These are phyloP conservation scores for Melanotaenia pygmaea DNA, from an alignment of 2,797 vertebrate species.

Conservation along the genomic window DNA sequence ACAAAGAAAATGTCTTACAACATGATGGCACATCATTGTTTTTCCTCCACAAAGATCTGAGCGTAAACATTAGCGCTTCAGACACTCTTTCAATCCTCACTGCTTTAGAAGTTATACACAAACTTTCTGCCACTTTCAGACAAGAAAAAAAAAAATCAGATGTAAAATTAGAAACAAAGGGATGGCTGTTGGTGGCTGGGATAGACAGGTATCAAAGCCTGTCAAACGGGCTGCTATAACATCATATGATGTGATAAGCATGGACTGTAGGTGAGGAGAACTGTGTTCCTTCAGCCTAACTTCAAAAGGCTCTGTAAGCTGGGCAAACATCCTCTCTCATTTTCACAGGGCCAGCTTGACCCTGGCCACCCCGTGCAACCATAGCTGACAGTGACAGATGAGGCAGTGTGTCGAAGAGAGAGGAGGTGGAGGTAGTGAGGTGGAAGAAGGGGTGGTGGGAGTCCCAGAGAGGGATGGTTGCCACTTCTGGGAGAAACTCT, in stretches of 20 bases:
- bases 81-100: constrained; percentile 43
- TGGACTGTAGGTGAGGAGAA: constrained; percentile 54
- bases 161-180: constrained; percentile 66
- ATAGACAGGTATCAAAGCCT: constrained; percentile 64
- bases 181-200: constrained; percentile 50
- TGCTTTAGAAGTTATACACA: constrained; percentile 52
- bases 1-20: constrained; percentile 74
- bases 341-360: constrained; percentile 70
- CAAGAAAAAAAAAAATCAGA: constrained; percentile 51
- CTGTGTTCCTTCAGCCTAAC: constrained; percentile 65
- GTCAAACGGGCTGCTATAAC: constrained; percentile 41
- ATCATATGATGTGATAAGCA: constrained; percentile 64
- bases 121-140: constrained; percentile 58
- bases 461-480: constrained; percentile 69
- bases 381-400: constrained; percentile 80
- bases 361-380: constrained; percentile 62
- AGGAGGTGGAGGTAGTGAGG: constrained; percentile 42
- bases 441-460: constrained; percentile 46
- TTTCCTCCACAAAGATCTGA: constrained; percentile 62
- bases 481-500: constrained; percentile 77
- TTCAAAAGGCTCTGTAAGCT: constrained; percentile 70
- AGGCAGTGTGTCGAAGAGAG: constrained; percentile 74
- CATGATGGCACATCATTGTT: constrained; percentile 76
- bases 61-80: constrained; percentile 60
- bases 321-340: constrained; percentile 72